Percentiles rank a stretch among this genome's conserved stretches.
phyloP scores from a whole-genome alignment of 2,888 invertebrate species.

The Limenitis arthemis region DNA sequence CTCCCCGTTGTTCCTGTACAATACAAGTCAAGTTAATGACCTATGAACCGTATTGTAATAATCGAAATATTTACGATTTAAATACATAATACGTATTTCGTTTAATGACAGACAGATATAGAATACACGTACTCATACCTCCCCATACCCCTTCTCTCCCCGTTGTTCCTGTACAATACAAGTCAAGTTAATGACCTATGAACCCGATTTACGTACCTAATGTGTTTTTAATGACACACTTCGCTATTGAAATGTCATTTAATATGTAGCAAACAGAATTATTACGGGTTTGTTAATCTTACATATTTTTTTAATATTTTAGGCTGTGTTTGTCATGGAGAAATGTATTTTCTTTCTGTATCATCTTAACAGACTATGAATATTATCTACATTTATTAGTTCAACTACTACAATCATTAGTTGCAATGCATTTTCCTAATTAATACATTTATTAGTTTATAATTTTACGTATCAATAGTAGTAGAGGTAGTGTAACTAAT shows the following conservation, averaged over 20 bases:
- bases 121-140: slow-evolving; percentile 3
- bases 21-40: slow-evolving; percentile 52
- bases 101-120: neutral
- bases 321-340: neutral
- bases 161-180: slow-evolving; percentile 35
- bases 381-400: too few relatives aligned
- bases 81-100: neutral
- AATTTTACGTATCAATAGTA: too few relatives aligned
- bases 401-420: too few relatives aligned
- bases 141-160: slow-evolving; percentile 16
- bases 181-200: slow-evolving; percentile 56
- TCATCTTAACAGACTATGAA: neutral
- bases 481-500: too few relatives aligned
- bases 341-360: neutral
- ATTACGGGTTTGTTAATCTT: slow-evolving; percentile 27
- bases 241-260: slow-evolving; percentile 58
- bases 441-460: too few relatives aligned
- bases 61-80: too few relatives aligned
- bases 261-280: slow-evolving; percentile 47
- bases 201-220: slow-evolving; percentile 50
- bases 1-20: slow-evolving; percentile 28
- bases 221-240: slow-evolving; percentile 66
- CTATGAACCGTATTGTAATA: too few relatives aligned
- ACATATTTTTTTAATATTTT: slow-evolving; percentile 12
- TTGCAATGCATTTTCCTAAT: too few relatives aligned